Percentiles rank a stretch among this genome's conserved stretches.
Evolutionary conservation across 1,140 invertebrate species (phyloP).

Genomic region (Neotoxoptera formosana): DNA sequence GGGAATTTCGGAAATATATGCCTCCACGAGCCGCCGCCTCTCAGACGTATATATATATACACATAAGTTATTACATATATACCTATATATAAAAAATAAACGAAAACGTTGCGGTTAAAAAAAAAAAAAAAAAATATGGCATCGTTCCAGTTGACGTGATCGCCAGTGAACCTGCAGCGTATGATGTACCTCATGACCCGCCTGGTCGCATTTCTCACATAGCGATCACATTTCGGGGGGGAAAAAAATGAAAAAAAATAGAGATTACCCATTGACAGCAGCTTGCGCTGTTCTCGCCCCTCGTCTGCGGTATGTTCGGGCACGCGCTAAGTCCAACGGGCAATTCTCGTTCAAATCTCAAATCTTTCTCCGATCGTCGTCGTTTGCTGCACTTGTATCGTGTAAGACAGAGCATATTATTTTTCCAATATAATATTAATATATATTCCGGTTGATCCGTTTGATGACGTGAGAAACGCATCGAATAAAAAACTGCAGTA

Average conservation of each 20-base stretch:
- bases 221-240: neutral
- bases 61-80: too few species aligned
- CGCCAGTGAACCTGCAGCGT: neutral
- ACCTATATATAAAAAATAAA: neutral
- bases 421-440: too few species aligned
- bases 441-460: too few species aligned
- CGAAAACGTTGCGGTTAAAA: neutral
- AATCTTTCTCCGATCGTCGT: neutral
- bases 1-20: neutral
- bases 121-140: neutral
- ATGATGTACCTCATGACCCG: slow-evolving; percentile 11
- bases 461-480: too few species aligned
- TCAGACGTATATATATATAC: too few species aligned
- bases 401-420: too few species aligned
- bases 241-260: slow-evolving; percentile 1
- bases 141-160: slow-evolving; percentile 26
- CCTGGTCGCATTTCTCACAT: neutral
- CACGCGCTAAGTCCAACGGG: neutral
- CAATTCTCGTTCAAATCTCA: neutral
- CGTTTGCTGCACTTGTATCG: neutral
- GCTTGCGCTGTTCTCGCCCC: neutral
- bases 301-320: neutral
- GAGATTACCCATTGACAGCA: slow-evolving; percentile 38
- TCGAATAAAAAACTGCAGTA: too few species aligned
- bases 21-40: too few species aligned